phyloP scores from a whole-genome alignment of 2,797 vertebrate species.

The Valencia hispanica region DNA sequence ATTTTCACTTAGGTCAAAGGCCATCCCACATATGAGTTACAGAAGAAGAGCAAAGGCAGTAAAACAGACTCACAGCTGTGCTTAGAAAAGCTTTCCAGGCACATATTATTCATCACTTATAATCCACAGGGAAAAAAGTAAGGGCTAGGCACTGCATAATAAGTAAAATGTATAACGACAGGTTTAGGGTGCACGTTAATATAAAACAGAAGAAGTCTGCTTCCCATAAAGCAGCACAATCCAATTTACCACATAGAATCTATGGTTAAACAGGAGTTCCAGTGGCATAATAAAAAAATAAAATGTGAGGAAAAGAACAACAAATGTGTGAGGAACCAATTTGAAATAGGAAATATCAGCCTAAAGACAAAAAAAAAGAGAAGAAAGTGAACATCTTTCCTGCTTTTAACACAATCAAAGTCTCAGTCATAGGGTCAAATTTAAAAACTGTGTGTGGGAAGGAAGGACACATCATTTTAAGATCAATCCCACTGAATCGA shows the following conservation, averaged over 20 bases:
- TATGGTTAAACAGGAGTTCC: slow-evolving; percentile 37
- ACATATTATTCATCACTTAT: slow-evolving; percentile 52
- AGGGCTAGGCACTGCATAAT: slow-evolving; percentile 56
- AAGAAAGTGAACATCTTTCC: slow-evolving; percentile 13
- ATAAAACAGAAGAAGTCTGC: slow-evolving; percentile 60
- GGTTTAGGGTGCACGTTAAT: slow-evolving; percentile 67
- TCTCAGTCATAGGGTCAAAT: slow-evolving; percentile 50
- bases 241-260: slow-evolving; percentile 12
- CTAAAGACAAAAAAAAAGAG: slow-evolving; percentile 1
- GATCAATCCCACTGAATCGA: slow-evolving; percentile 44
- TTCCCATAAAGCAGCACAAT: slow-evolving; percentile 43
- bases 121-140: slow-evolving; percentile 25
- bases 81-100: slow-evolving; percentile 30
- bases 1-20: slow-evolving; percentile 66
- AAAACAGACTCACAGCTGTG: slow-evolving; percentile 57
- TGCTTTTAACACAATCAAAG: slow-evolving; percentile 43
- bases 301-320: slow-evolving; percentile 16
- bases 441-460: slow-evolving; percentile 44
- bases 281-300: slow-evolving; percentile 32
- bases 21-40: slow-evolving; percentile 59
- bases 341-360: slow-evolving; percentile 39
- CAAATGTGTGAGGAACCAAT: slow-evolving; percentile 19
- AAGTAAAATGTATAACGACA: slow-evolving; percentile 57
- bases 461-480: slow-evolving; percentile 51
- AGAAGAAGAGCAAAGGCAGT: slow-evolving; percentile 39